Evolutionary conservation across 2,888 invertebrate genomes (phyloP), one percentile per base, ranked within the genome.

Genomic region (Podotricha telesiphe): DNA sequence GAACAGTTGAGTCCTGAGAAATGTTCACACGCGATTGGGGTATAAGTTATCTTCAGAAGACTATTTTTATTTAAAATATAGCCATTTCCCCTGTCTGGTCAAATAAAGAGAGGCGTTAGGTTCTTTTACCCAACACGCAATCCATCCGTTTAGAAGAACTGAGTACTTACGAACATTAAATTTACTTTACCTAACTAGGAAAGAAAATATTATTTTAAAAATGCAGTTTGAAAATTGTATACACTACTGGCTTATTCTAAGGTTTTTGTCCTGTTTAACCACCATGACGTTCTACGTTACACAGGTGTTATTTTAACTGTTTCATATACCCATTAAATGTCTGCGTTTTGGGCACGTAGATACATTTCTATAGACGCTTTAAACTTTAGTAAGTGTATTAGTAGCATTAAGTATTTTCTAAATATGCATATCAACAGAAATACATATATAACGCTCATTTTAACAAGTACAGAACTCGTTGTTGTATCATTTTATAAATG

Each of bases 221-320:
- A 34, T 55, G 17, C 17, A 17, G 13, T 34, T 34, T 55, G 17
- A 17, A 55, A 55, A n/a, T 34, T 34, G 34, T 56, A 45, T 45
- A 55, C 45, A 15, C 19, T 8, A 28, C 8, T 10, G 15, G 28
- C 13, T 34, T 47, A 59, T 59, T 34, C 34, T 47, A 65, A 65
- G 20, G 37, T 40, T 58, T 15, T 40, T 65, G 42, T n/a, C 45
- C 42, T 56, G 58, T 19, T 68, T 45, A 64, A n/a, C 51, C 50
- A 65, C 64, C 58, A 55, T 64, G 58, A 58, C 64, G 59, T 40
- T 51, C 51, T 45, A 65, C 45, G 58, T 64, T 42, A 48, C 51
- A 67, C 70, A 70, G 64, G 67, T 70, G 67, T 42, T 45, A 20
- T 28, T 20, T 51, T 40, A 62, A 40, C 50, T 64, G 40, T 53